Conservation (phyloP, 1,140 invertebrate species). For the Trichoplusia ni region DNA sequence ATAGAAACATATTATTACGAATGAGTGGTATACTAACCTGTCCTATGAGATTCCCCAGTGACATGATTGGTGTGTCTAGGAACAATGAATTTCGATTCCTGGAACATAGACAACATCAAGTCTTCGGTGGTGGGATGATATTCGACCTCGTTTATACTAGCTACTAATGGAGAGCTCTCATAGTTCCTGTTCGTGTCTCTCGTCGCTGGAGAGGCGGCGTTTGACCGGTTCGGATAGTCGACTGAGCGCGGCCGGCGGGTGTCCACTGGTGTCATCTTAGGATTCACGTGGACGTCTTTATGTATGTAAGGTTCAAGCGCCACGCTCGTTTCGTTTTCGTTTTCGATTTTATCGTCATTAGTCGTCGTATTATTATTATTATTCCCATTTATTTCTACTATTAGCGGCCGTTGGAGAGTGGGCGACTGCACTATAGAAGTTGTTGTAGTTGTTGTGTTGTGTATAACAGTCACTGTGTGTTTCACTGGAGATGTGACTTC, state of each 20-base stretch:
- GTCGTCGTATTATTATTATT: too few species aligned
- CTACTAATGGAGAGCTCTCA: conserved; percentile 70
- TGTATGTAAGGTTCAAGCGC: conserved; percentile 69
- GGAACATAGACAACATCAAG: conserved; percentile 75
- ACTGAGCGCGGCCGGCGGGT: conserved; percentile 65
- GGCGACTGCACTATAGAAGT: conserved; percentile 51
- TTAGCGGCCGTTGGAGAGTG: conserved; percentile 62
- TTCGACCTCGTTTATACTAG: conserved; percentile 76
- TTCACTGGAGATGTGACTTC: conserved; percentile 42
- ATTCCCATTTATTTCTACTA: conserved; percentile 69
- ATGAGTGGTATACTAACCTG: conserved; percentile 53
- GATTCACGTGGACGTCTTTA: conserved; percentile 80
- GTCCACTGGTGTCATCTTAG: conserved; percentile 79
- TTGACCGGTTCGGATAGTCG: conserved; percentile 55
- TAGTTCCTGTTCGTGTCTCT: conserved; percentile 67
- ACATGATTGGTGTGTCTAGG: conserved; percentile 66
- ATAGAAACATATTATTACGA: neutral
- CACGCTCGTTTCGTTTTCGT: conserved; percentile 62
- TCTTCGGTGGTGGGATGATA: conserved; percentile 77
- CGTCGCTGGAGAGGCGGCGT: neutral
- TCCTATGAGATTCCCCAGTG: conserved; percentile 67
- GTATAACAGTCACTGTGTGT: conserved; percentile 54
- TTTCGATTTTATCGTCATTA: conserved; percentile 67
- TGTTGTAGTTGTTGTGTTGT: conserved; percentile 60
- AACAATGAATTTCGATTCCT: conserved; percentile 74